Evolutionary conservation across 2,797 vertebrate species (phyloP).

Genomic region (Scomberomorus guttatus): DNA sequence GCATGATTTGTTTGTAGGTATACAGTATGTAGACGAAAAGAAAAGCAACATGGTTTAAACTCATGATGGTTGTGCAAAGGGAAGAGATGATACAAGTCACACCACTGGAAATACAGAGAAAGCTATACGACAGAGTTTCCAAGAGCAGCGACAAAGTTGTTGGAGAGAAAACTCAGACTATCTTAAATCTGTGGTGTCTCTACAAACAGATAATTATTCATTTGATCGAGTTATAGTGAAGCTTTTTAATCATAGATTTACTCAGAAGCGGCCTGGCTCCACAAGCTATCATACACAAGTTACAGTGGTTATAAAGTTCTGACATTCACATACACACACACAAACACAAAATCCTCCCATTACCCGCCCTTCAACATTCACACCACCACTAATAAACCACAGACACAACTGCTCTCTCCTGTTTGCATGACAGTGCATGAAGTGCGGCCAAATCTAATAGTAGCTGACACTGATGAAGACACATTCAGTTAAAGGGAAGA

Average conservation of each 20-base stretch:
- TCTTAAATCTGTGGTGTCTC: not conserved
- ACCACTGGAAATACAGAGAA: not conserved
- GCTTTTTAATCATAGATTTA: not conserved
- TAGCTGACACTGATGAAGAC: constrained; percentile 68
- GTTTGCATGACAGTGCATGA: constrained; percentile 4
- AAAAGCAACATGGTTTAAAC: not conserved
- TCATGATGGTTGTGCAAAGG: not conserved
- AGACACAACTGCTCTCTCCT: constrained; percentile 2
- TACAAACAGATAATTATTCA: not conserved
- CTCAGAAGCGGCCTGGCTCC: not conserved
- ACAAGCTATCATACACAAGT: not conserved
- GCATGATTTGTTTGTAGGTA: not conserved
- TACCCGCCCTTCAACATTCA: not conserved
- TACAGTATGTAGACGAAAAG: not conserved
- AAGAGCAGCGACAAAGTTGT: not conserved
- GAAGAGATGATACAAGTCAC: constrained; percentile 4
- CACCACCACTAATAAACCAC: constrained; percentile 6
- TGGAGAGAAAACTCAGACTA: not conserved
- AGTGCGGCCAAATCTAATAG: constrained; percentile 49
- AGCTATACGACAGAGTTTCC: not conserved
- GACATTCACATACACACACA: not conserved
- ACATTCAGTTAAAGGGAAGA: constrained; percentile 50
- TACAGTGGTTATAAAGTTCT: constrained; percentile 1
- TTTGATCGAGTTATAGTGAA: not conserved
- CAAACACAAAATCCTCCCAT: too few species aligned